Conservation (phyloP, 2,888 invertebrate species). For the Panzeria rudis region DNA sequence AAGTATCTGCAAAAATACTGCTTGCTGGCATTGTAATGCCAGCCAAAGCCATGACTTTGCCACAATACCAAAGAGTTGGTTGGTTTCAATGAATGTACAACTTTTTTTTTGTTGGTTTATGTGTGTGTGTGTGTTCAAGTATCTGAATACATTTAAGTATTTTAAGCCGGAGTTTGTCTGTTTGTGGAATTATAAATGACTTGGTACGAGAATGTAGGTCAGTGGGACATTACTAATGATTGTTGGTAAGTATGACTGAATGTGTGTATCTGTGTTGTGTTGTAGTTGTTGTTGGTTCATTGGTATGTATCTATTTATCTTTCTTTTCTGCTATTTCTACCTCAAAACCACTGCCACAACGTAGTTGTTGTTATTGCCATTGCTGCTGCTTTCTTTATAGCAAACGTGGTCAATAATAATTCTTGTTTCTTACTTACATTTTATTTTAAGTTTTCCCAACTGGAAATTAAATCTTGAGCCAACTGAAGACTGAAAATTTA, state of each 20-base stretch:
- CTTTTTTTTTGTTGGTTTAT: neutral
- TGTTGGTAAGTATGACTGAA: constrained; percentile 41
- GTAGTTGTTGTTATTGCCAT: constrained; percentile 36
- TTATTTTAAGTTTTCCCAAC: constrained; percentile 9
- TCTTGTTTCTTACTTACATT: constrained; percentile 69
- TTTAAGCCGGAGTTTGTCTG: constrained; percentile 69
- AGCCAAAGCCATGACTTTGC: constrained; percentile 70
- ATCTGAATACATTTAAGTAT: constrained; percentile 46
- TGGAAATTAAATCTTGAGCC: constrained; percentile 27
- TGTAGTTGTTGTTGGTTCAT: constrained; percentile 50
- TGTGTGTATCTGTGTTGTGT: constrained; percentile 44
- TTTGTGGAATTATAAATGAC: constrained; percentile 70
- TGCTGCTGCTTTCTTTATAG: constrained; percentile 73
- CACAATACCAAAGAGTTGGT: constrained; percentile 57
- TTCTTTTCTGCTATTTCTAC: constrained; percentile 72
- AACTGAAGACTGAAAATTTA: neutral
- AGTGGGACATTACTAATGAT: constrained; percentile 71
- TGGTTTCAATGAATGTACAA: constrained; percentile 1
- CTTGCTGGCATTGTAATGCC: constrained; percentile 52
- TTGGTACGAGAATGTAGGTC: constrained; percentile 69
- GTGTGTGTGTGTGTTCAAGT: constrained; percentile 26
- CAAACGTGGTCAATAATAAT: constrained; percentile 80
- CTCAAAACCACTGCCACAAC: constrained; percentile 57
- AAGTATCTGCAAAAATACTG: constrained; percentile 57
- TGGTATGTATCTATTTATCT: constrained; percentile 63